phyloP scores from a whole-genome alignment of 2,113 vertebrate genomes.

The Chlorodrepanis virens region DNA sequence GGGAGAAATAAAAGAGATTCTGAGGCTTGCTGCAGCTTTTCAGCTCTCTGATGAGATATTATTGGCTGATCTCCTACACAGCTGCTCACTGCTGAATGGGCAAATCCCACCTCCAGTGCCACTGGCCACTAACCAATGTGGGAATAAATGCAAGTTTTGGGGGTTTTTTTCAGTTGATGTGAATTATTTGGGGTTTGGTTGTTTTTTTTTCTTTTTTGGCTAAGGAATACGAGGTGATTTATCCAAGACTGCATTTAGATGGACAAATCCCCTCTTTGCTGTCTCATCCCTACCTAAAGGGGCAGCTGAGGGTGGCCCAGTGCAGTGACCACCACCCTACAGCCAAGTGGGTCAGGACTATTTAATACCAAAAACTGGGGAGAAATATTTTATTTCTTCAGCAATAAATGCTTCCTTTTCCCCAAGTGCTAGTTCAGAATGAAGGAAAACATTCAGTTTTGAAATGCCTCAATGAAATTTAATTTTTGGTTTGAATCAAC shows the following conservation, averaged over 20 bases:
- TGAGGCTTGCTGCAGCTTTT: neutral
- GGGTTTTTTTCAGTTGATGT: neutral
- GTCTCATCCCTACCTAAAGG: neutral
- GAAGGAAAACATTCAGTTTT: neutral
- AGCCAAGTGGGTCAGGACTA: neutral
- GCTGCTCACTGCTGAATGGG: neutral
- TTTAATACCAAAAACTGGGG: neutral
- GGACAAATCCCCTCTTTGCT: neutral
- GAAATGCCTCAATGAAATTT: slow-evolving; percentile 35
- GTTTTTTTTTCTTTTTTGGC: neutral
- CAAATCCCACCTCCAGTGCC: neutral
- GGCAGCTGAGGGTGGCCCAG: neutral
- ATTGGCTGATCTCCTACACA: slow-evolving; percentile 1
- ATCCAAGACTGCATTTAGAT: neutral
- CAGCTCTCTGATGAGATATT: neutral
- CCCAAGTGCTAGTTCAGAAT: neutral
- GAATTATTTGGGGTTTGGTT: neutral
- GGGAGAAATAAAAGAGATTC: neutral
- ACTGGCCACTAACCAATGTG: neutral
- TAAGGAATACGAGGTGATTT: neutral
- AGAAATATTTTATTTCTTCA: neutral
- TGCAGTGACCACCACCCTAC: rapidly evolving
- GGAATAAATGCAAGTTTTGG: neutral
- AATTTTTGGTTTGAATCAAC: slow-evolving; percentile 36
- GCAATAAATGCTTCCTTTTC: neutral